Base-by-base conservation (phyloP, 2,888 invertebrate genomes). In the Meliscaeva auricollis region DNA sequence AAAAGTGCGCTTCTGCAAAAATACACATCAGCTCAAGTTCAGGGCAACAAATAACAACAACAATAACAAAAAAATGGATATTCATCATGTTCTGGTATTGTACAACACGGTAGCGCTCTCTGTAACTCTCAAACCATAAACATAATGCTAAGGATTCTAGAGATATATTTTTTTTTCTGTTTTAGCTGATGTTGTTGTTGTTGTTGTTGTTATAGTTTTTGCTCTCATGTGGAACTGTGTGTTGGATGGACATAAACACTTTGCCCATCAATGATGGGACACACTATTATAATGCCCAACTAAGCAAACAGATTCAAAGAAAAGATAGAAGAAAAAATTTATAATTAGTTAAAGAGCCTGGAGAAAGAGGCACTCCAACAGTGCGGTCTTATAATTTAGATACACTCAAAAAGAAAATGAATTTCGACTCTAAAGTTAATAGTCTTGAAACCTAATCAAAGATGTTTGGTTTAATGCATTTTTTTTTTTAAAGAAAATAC, bases 1-100 rank as follows among this genome's bases (percentile, higher is more conserved):
- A 52, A 69, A 50, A 56, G 38, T 52, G 26, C 15, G 20, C 62
- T 46, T 20, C 66, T 66, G 15, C 22, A 30, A 30, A 60, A 56
- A 9, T 22, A 13, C n/a, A 48, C 32, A 20, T 13, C 60, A 62
- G 62, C 35, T 44, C 26, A 44, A 6, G 22, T 13, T 13, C 46
- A 5, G 17, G 26, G 20, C n/a, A 64, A n/a, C 15, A n/a, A n/a
- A n/a, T n/a, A n/a, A n/a, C 38, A 8, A 11, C 2, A 41, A 56
- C 46, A 82, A 66, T 73, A 77, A 56, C 3, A 82, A 85, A 38
- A 85, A 81, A 64, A 69, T 60, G 75, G 73, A 73, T 81, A 76
- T 81, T 76, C 85, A 76, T 81, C 81, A 81, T 85, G 85, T 85
- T 85, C 76, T 77, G 81, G 85, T 85, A 85, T 85, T 85, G 85